Evolutionary conservation across 2,888 invertebrate species (phyloP).

Genomic region (Orgyia antiqua): DNA sequence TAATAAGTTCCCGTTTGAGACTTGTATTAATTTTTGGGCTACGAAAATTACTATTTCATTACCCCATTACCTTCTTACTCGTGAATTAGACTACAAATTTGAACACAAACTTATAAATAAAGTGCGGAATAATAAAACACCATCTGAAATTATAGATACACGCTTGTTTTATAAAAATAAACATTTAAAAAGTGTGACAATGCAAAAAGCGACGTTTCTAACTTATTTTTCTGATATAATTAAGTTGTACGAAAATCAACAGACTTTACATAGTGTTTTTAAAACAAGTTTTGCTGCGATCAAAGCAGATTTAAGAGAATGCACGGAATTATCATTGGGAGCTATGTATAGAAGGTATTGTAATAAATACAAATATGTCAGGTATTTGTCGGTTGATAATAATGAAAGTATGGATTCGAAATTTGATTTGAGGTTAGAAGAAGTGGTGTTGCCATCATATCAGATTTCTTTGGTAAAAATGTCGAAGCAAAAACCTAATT

Average conservation of each 20-base stretch:
- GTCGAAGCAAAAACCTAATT: fast-evolving
- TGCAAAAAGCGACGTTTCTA: neutral
- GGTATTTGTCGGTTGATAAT: slow-evolving; percentile 38
- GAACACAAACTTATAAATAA: slow-evolving; percentile 17
- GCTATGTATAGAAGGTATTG: slow-evolving; percentile 21
- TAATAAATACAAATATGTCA: slow-evolving; percentile 37
- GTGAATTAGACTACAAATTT: slow-evolving; percentile 10
- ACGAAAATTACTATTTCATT: slow-evolving; percentile 11
- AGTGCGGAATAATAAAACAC: slow-evolving; percentile 1
- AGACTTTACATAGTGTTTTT: neutral
- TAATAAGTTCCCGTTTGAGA: slow-evolving; percentile 3
- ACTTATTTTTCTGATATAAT: slow-evolving; percentile 1
- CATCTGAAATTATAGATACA: slow-evolving; percentile 1
- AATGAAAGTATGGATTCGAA: slow-evolving; percentile 4
- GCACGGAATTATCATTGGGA: slow-evolving; percentile 11
- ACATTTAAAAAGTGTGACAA: neutral
- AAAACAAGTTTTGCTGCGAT: slow-evolving; percentile 18
- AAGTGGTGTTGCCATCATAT: slow-evolving; percentile 32
- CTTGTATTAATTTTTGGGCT: slow-evolving; percentile 13
- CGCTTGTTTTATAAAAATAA: neutral
- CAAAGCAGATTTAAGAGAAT: slow-evolving; percentile 20
- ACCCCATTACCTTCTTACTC: slow-evolving; percentile 4
- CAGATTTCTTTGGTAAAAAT: slow-evolving; percentile 20
- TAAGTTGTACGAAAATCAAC: neutral
- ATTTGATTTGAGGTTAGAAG: slow-evolving; percentile 48